Conservation (phyloP, 1,140 invertebrate genomes). For the Drosophila sturtevanti region DNA sequence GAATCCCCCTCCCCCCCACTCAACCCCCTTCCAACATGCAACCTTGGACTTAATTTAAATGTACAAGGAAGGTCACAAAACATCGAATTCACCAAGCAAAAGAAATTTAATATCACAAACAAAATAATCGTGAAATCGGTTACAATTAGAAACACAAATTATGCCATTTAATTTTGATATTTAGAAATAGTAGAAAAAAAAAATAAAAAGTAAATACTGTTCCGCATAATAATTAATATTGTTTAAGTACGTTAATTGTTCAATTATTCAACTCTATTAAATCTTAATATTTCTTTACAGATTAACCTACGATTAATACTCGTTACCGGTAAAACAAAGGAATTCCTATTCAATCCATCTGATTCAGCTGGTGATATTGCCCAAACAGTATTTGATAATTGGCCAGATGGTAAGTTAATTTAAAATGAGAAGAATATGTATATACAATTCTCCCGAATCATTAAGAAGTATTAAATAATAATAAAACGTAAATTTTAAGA, state of each 20-base stretch:
- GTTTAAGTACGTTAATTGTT: too few relatives aligned
- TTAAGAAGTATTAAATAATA: too few relatives aligned
- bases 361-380: constrained; percentile 99
- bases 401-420: constrained; percentile 93
- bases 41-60: neutral
- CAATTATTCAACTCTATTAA: too few relatives aligned
- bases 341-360: constrained; percentile 98
- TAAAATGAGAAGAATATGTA: neutral
- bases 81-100: neutral
- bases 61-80: neutral
- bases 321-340: constrained; percentile 99
- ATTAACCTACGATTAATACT: constrained; percentile 98
- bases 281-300: constrained; percentile 84
- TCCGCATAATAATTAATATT: too few relatives aligned
- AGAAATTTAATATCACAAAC: neutral
- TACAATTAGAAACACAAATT: too few relatives aligned
- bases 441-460: too few relatives aligned
- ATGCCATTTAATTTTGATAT: too few relatives aligned
- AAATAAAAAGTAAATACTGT: too few relatives aligned
- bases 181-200: too few relatives aligned
- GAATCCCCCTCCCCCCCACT: too few relatives aligned
- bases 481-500: too few relatives aligned
- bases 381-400: constrained; percentile 99
- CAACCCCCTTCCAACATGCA: neutral
- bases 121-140: too few relatives aligned